These are phyloP conservation scores for Agrochola litura DNA, from an alignment of 2,888 invertebrate species.

Conservation along the genomic window DNA sequence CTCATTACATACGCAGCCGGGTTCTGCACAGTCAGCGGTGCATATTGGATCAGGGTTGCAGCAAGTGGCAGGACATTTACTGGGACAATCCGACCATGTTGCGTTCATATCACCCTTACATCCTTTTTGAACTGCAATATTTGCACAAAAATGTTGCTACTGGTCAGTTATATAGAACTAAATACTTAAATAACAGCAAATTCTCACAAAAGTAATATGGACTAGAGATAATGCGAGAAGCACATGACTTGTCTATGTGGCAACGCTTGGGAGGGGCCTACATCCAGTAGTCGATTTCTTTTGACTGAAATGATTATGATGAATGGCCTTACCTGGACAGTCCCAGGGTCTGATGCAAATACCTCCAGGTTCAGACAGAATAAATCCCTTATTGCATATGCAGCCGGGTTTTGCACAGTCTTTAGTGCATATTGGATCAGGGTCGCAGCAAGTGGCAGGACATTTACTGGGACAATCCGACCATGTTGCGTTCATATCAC, in stretches of 20 bases:
- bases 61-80: too few relatives aligned
- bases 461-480: slow-evolving; percentile 63
- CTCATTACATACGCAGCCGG: too few relatives aligned
- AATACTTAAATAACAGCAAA: too few relatives aligned
- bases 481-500: slow-evolving; percentile 69
- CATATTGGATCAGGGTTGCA: too few relatives aligned
- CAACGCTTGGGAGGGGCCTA: too few relatives aligned
- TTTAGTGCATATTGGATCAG: slow-evolving; percentile 36
- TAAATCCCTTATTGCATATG: slow-evolving; percentile 51
- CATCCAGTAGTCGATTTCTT: background rate
- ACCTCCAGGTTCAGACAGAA: slow-evolving; percentile 56
- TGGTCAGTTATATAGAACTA: too few relatives aligned
- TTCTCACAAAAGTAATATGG: background rate
- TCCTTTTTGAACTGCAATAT: too few relatives aligned
- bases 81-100: too few relatives aligned
- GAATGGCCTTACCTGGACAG: slow-evolving; percentile 70
- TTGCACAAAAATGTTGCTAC: too few relatives aligned
- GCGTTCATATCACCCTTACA: too few relatives aligned
- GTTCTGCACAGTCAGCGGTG: too few relatives aligned
- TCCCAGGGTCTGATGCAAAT: slow-evolving; percentile 69
- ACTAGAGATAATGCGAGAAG: background rate
- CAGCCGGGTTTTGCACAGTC: slow-evolving; percentile 32
- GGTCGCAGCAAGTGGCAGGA: slow-evolving; percentile 13
- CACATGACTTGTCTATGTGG: background rate
- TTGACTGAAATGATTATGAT: background rate